Base-by-base conservation (phyloP, 1,140 invertebrate species). In the Drosophila tropicalis region DNA sequence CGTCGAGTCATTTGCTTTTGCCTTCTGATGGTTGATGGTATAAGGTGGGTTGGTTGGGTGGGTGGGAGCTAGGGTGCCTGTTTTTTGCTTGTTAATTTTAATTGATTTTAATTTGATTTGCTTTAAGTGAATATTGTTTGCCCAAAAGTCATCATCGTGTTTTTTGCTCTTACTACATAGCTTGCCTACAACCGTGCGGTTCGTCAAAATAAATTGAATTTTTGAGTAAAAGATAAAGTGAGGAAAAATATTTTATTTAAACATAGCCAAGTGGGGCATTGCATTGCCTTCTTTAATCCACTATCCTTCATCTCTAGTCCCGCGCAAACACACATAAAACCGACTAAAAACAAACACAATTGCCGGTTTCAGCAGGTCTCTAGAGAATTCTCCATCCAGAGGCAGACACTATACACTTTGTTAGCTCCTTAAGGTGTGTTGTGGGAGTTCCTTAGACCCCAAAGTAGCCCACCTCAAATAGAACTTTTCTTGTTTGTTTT, bases 91-190 rank as follows among this genome's bases (percentile, higher is more conserved):
- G 79, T 87, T 89, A 83, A 89, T 89, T 87, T 86, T 83, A 80
- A 86, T 83, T 86, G 83, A 86, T 82, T 80, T 89, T 77, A 89
- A 83, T 83, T 87, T 82, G 72, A 87, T 86, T 86, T 79, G 70
- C 51, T 63, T 63, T 65, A 86, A 87, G 72, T 73, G 69, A 73
- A 79, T 80, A 87, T 70, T 63, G 76, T 71, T 80, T 76, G 76
- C 44, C 19, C 66, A 61, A 61, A 64, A 64, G 47, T 67, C 56
- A 69, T 65, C 54, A 29, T 51, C 44, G 61, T 61, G n/a, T 34
- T 61, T 29, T 15, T 19, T 29, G 19, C 64, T 47, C 13, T n/a
- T 17, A 19, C 15, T 7, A 4, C 5, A 17, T 29, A 4, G 0
- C 36, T n/a, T n/a, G 4, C 17, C 29, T 10, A 25, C 13, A 19